These are phyloP conservation scores for Cydia fagiglandana DNA, from an alignment of 1,140 invertebrate genomes.

Conservation along the genomic window DNA sequence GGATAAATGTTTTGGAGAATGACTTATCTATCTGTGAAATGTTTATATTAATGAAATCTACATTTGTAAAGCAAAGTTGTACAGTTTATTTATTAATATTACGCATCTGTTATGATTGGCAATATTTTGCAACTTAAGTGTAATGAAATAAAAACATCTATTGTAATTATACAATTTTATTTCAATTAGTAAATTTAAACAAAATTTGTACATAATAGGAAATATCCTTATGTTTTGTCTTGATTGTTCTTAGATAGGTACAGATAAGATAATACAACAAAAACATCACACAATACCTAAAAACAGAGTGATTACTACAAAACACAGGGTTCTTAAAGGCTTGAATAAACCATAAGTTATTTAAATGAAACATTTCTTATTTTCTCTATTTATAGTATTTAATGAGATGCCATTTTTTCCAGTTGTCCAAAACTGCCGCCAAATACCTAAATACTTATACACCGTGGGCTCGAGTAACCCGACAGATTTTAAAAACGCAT, in stretches of 20 bases:
- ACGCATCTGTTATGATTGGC: not conserved
- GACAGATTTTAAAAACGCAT: too few relatives aligned
- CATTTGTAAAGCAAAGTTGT: not conserved
- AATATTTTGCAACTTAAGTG: slow-evolving; percentile 7
- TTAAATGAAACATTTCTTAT: not conserved
- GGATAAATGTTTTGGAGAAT: not conserved
- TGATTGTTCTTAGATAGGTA: not conserved
- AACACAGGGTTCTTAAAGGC: slow-evolving; percentile 18
- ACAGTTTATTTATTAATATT: not conserved
- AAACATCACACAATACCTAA: not conserved
- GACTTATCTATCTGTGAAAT: too few relatives aligned
- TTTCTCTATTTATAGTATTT: not conserved
- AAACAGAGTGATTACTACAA: not conserved
- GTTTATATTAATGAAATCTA: not conserved
- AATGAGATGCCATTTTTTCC: not conserved
- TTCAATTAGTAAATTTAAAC: not conserved
- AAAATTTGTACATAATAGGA: not conserved
- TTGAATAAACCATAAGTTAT: slow-evolving; percentile 3
- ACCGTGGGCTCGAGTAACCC: too few relatives aligned
- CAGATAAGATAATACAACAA: not conserved
- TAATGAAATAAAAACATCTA: not conserved
- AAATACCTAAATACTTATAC: too few relatives aligned
- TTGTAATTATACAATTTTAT: slow-evolving; percentile 1
- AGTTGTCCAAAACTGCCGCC: too few relatives aligned
- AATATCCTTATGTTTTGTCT: not conserved